Conservation (phyloP, 2,113 vertebrate genomes). For the Plestiodon gilberti region DNA sequence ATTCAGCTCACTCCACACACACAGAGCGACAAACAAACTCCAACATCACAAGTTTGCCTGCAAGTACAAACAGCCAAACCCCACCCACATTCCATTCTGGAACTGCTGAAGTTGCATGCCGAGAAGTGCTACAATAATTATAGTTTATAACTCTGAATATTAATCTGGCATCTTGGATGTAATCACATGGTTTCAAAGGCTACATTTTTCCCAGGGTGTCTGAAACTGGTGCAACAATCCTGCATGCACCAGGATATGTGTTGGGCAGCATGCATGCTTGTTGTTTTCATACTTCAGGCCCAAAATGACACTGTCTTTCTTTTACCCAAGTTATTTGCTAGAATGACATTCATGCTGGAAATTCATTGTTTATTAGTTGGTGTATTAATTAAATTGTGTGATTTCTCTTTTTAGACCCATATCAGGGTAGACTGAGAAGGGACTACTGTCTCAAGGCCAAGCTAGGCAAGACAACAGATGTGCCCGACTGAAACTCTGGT, state of each 20-base stretch:
- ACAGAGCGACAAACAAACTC: not conserved
- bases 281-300: constrained; percentile 5
- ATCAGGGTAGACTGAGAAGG: no score
- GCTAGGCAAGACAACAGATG: no score
- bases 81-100: constrained; percentile 17
- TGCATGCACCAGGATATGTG: constrained; percentile 5
- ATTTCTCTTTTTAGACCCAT: no score
- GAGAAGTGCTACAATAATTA: constrained; percentile 47
- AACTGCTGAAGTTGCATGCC: constrained; percentile 17
- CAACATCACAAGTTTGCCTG: not conserved
- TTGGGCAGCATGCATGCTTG: accelerated
- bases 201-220: not conserved
- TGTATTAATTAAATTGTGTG: no score
- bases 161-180: constrained; percentile 58
- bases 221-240: constrained; percentile 13
- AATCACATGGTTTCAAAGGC: constrained; percentile 44
- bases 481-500: no score
- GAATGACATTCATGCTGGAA: not conserved
- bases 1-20: not conserved
- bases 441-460: no score
- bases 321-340: accelerated
- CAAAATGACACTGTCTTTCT: not conserved
- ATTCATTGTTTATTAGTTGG: no score
- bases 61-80: constrained; percentile 17
- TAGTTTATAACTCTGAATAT: constrained; percentile 60